A percentile compares a stretch with the other conserved stretches of the same genome.
Conservation (phyloP, 2,797 vertebrate species). For the Betta splendens region DNA sequence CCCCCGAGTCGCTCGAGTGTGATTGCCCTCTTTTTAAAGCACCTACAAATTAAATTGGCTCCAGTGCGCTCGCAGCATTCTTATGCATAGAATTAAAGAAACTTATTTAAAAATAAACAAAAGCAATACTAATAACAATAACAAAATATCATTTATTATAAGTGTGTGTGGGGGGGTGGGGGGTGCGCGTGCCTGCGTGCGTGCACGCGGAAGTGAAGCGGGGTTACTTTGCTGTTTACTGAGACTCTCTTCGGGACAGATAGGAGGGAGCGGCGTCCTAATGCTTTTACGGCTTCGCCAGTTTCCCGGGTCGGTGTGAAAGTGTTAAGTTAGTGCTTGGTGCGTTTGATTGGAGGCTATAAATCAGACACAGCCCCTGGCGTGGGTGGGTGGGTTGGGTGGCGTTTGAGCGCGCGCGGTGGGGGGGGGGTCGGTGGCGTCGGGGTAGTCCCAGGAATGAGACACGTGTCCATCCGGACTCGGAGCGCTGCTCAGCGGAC, state of each 20-base stretch:
- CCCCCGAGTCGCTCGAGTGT: constrained; percentile 66
- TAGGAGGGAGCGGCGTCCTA: constrained; percentile 62
- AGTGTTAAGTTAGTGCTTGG: constrained; percentile 81
- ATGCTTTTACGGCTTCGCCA: constrained; percentile 80
- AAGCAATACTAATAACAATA: constrained; percentile 6
- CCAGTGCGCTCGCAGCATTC: constrained; percentile 20
- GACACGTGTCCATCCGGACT: constrained; percentile 85
- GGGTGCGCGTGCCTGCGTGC: constrained; percentile 17
- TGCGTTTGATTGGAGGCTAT: constrained; percentile 84
- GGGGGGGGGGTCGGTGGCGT: background rate
- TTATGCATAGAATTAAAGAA: constrained; percentile 12
- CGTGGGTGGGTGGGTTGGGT: constrained; percentile 35
- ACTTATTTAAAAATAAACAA: constrained; percentile 2
- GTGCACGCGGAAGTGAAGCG: constrained; percentile 48
- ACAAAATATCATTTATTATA: constrained; percentile 30
- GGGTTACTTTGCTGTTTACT: constrained; percentile 63
- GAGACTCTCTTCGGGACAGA: constrained; percentile 45
- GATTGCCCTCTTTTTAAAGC: constrained; percentile 65
- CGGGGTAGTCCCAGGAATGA: constrained; percentile 76
- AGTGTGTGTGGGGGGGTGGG: constrained; percentile 16
- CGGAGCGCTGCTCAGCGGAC: constrained; percentile 71
- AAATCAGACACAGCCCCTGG: constrained; percentile 81
- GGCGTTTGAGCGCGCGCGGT: no score
- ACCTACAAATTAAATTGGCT: constrained; percentile 61
- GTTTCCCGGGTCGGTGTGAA: constrained; percentile 82